Base-by-base conservation (phyloP, 1,140 invertebrate species). In the Mya arenaria region DNA sequence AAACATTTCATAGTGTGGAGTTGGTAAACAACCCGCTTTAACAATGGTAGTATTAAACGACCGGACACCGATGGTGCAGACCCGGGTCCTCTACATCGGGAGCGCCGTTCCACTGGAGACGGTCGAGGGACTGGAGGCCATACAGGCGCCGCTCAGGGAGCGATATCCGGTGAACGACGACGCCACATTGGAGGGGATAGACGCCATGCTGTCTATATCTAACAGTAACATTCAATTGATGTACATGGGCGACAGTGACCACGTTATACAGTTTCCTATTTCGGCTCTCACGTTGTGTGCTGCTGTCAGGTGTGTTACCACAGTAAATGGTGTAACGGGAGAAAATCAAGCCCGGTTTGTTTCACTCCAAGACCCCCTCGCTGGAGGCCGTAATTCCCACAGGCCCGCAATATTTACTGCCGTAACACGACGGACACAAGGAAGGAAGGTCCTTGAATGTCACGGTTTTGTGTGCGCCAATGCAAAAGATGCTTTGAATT, bases 371-470 rank as follows among this genome's bases (percentile, higher is more conserved):
- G 98, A 97, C 58, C 98, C 98, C 13, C 63, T 83, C 23, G 88
- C 89, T 3, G 84, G 87, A 1, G 88, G 86, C 4, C 73, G 79
- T 39, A 88, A 89, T 72, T 94, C 95, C 55, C 95, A 96, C 68
- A 97, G 98, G 92, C 99, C 99, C 48, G 98, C 99, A 10, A 95
- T 99, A 55, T 99, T 99, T 93, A 98, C 98, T 37, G 98, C 98
- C 74, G 99, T 99, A 62, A 94, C 99, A 55, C 94, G 98, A 37
- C 82, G 98, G 52, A 99, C 98, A 3, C 97, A 97, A 10, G 98
- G 99, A n/a, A 98, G 99, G 85, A 99, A 99, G 84, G 93, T 99
- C 19, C 94, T 99, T 15, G 99, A 99, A 94, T 99, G 99, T 94
- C 98, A 99, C 93, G 98, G 98, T 34, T 99, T 99, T 92, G 98